Evolutionary conservation across 1,140 invertebrate species (phyloP), one percentile per base, ranked within the genome.

Genomic region (Plectrocnemia conspersa): DNA sequence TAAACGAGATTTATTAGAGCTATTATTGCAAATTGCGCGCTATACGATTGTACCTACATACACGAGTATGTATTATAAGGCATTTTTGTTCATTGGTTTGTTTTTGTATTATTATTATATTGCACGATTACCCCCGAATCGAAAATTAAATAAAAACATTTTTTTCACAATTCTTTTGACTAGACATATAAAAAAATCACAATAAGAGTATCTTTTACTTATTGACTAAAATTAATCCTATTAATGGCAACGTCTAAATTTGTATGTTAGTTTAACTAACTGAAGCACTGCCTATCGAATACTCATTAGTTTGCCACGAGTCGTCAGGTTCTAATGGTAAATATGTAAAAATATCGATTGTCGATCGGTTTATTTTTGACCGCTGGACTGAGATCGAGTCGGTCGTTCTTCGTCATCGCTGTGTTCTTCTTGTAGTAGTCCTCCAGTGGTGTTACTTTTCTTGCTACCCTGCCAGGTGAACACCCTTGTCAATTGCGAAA

Each of bases 401-500:
- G 58, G 53, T 24, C 54, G 63, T 40, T 80, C 78, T 33, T 80
- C 78, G 38, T 81, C 79, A 55, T 80, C 77, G 57, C 81, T 81
- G 63, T 77, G 79, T 54, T 82, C 81, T 57, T 81, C 79, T 49
- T 79, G 73, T 16, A 81, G 64, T 9, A 79, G 72, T 54, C 75
- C 73, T 1, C 77, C 65, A 50, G 80, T 75, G n/a, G 77, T 81
- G n/a, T 75, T 77, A 32, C 78, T 74, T 54, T 84, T 82, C 67
- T 86, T 88, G 62, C 78, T 80, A 16, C 71, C 65, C 40, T 79
- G 77, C 27, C 86, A 79, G 3, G 83, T 82, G 65, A 91, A 90
- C 54, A 90, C 84, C 61, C 82, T 77, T 2, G 86, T 87, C 52
- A 90, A 71, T 67, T 89, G 86, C 27, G 87, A 80, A 71, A 90